A percentile compares a stretch with the other conserved stretches of the same genome.
phyloP scores from a whole-genome alignment of 2,113 vertebrate species.

The Chlamydotis undulata region DNA sequence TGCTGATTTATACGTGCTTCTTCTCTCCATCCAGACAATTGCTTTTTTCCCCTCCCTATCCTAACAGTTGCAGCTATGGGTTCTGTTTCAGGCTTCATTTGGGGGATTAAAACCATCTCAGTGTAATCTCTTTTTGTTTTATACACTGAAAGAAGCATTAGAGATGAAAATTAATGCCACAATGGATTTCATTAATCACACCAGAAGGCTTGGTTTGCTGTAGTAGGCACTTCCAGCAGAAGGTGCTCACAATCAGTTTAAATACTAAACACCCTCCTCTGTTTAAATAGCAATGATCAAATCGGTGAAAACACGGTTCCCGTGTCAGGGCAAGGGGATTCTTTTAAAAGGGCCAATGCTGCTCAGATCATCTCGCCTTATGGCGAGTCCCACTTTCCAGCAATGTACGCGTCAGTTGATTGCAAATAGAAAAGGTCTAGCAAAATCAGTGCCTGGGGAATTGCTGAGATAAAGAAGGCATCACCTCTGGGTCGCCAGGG shows the following conservation, averaged over 20 bases:
- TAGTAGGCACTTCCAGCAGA: conserved; percentile 48
- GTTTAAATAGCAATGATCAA: neutral
- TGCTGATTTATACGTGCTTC: neutral
- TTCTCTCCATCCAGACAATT: neutral
- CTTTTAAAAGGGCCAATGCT: neutral
- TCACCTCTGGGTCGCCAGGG: neutral
- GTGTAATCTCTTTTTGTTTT: conserved; percentile 53
- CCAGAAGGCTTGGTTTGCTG: conserved; percentile 40
- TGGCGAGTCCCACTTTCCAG: neutral
- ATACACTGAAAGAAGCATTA: conserved; percentile 25
- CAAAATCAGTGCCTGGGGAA: neutral
- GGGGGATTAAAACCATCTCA: conserved; percentile 40
- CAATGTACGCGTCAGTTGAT: neutral
- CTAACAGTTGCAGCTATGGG: neutral
- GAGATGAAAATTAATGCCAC: conserved; percentile 32
- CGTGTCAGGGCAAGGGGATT: rapidly evolving
- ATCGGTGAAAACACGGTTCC: neutral
- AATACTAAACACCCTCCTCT: conserved; percentile 27
- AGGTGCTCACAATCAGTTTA: conserved; percentile 47
- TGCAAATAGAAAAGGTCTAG: neutral
- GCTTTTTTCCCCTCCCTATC: neutral
- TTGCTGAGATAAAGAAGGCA: neutral
- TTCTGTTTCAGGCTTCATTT: conserved; percentile 34
- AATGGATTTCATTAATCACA: conserved; percentile 55
- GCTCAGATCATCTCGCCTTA: neutral